Evolutionary conservation across 2,113 vertebrate genomes (phyloP).

Genomic region (Indicator maculatus): DNA sequence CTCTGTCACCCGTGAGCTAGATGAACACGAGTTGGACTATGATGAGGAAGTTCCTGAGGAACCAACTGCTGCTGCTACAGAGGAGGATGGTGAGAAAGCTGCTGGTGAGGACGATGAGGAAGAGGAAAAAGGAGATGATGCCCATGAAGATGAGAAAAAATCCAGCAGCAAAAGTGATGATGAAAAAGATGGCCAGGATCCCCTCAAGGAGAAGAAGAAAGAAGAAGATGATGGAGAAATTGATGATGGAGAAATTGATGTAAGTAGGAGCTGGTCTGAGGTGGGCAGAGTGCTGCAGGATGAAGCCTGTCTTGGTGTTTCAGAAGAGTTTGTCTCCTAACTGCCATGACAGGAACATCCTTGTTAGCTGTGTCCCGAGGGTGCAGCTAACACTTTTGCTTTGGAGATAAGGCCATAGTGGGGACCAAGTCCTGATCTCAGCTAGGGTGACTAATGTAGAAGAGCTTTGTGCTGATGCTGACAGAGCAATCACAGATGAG

Average conservation of each 20-base stretch:
- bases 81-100: conserved; percentile 80
- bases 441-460: rapidly evolving
- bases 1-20: conserved; percentile 92
- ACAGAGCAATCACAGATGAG: neutral
- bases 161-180: conserved; percentile 38
- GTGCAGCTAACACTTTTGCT: neutral
- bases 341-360: neutral
- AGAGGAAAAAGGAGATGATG: conserved; percentile 75
- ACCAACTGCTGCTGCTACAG: conserved; percentile 71
- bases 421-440: neutral
- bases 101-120: conserved; percentile 86
- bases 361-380: neutral
- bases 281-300: neutral
- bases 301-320: neutral
- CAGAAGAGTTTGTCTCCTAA: neutral
- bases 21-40: conserved; percentile 96
- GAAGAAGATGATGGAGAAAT: conserved; percentile 97
- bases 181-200: conserved; percentile 80
- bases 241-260: conserved; percentile 97
- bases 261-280: conserved; percentile 75
- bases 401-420: neutral
- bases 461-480: neutral
- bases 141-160: conserved; percentile 61
- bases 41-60: conserved; percentile 98
- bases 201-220: conserved; percentile 89